These are phyloP conservation scores for Rhynchonycteris naso DNA, from an alignment of 2,797 vertebrate genomes.

Conservation along the genomic window DNA sequence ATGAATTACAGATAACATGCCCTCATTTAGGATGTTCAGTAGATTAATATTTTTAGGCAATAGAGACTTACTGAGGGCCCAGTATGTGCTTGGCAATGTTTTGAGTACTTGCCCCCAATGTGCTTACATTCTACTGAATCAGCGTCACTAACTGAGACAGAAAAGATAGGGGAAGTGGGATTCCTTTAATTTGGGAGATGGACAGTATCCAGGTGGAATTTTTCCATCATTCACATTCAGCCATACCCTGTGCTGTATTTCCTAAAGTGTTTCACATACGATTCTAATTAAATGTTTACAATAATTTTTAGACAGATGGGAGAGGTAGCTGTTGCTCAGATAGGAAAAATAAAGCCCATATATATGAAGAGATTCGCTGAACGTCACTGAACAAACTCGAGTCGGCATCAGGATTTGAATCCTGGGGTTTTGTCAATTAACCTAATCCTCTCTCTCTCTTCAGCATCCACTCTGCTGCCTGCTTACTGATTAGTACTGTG, in stretches of 20 bases:
- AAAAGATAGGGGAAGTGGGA: neutral
- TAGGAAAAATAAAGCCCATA: neutral
- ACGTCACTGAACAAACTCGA: neutral
- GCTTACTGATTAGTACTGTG: neutral
- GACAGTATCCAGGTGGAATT: neutral
- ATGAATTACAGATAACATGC: neutral
- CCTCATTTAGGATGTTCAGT: neutral
- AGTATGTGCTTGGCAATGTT: neutral
- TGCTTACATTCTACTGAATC: neutral
- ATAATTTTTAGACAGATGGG: conserved; percentile 2
- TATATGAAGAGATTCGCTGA: conserved; percentile 32
- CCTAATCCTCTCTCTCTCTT: neutral
- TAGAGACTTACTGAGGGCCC: neutral
- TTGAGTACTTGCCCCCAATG: neutral
- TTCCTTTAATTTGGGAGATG: conserved; percentile 2
- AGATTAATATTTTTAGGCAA: neutral
- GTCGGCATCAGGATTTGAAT: conserved; percentile 25
- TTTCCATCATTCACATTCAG: neutral
- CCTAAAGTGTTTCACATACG: conserved; percentile 13
- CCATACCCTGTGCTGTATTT: neutral
- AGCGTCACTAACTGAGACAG: neutral
- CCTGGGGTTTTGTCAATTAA: neutral
- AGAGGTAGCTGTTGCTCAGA: conserved; percentile 5
- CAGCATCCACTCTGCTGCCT: neutral
- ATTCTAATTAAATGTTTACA: conserved; percentile 60